Conservation (phyloP, 2,888 invertebrate species). For the Lasioglossum calceatum region DNA sequence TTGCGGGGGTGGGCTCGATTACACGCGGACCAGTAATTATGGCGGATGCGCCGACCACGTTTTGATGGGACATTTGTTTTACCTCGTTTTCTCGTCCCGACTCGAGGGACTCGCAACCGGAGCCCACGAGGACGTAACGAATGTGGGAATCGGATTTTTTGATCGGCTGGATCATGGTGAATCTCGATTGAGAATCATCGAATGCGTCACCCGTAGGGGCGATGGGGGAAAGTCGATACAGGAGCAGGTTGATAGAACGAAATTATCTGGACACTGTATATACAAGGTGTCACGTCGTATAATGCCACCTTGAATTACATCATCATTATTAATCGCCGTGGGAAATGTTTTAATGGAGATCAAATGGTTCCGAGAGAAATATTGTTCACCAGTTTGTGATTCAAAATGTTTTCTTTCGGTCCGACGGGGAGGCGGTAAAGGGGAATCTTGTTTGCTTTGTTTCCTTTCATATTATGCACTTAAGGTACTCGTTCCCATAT, state of each 20-base stretch:
- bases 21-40: constrained; percentile 55
- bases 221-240: not conserved
- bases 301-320: not conserved
- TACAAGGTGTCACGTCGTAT: not conserved
- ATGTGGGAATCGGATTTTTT: constrained; percentile 11
- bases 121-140: not conserved
- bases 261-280: not conserved
- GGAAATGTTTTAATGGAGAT: not conserved
- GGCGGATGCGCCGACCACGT: constrained; percentile 28
- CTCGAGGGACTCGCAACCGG: not conserved
- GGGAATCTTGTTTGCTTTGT: not conserved
- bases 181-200: not conserved
- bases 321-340: not conserved
- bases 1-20: constrained; percentile 31
- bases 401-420: not conserved
- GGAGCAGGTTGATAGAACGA: not conserved
- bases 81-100: not conserved
- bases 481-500: constrained; percentile 1
- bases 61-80: constrained; percentile 45
- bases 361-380: not conserved
- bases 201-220: not conserved
- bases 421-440: not conserved
- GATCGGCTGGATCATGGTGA: not conserved
- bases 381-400: not conserved
- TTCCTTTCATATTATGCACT: not conserved